phyloP scores from a whole-genome alignment of 2,113 vertebrate genomes.

The Piliocolobus tephrosceles region DNA sequence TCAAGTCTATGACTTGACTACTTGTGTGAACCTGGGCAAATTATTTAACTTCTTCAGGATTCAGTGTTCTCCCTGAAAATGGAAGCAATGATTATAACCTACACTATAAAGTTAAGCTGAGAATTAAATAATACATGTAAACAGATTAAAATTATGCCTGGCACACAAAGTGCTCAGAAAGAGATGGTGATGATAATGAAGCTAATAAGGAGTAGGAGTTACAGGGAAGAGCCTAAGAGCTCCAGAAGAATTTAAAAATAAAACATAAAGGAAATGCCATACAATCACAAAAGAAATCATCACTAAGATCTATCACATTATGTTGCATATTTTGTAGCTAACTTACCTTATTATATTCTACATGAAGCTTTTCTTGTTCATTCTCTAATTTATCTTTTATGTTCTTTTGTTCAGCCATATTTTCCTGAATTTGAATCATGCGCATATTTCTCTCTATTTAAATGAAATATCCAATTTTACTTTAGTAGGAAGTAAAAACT shows the following conservation, averaged over 20 bases:
- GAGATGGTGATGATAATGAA: background rate
- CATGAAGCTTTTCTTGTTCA: slow-evolving; percentile 97
- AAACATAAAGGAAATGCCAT: background rate
- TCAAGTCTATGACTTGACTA: background rate
- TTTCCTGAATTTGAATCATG: slow-evolving; percentile 99
- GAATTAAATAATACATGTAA: background rate
- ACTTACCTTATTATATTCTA: slow-evolving; percentile 97
- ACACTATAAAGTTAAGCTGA: background rate
- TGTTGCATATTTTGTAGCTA: background rate
- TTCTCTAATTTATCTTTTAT: slow-evolving; percentile 98
- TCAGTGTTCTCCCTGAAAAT: background rate
- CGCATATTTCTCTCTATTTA: slow-evolving; percentile 97
- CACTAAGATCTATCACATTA: background rate
- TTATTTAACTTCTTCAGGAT: background rate
- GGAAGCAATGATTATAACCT: background rate
- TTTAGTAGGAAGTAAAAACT: slow-evolving; percentile 63
- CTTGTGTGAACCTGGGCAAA: background rate
- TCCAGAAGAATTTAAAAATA: slow-evolving; percentile 9
- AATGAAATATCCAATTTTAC: slow-evolving; percentile 79
- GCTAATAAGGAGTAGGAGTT: background rate
- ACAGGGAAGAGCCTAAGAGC: background rate
- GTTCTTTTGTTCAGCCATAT: slow-evolving; percentile 98
- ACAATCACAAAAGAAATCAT: slow-evolving; percentile 27
- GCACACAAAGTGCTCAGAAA: background rate
- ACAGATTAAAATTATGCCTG: background rate